Base-by-base conservation (phyloP, 1,140 invertebrate genomes). In the Meteorus sp. region DNA sequence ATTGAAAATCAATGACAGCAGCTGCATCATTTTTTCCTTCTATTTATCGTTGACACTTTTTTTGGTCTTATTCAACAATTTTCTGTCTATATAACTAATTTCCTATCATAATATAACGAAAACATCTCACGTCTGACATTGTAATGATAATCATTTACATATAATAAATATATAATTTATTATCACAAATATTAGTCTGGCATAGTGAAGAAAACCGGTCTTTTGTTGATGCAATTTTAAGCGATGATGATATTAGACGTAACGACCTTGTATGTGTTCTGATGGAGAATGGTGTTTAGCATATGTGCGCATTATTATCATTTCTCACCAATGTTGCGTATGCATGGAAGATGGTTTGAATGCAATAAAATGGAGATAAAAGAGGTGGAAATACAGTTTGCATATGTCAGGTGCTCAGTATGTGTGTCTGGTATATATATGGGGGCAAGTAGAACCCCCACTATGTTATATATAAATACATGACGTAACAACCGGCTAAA, bases 361-460 rank as follows among this genome's bases (percentile, higher is more conserved):
- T 22, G 23, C 33, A 25, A 37, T 41, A 41, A 37, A 15, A n/a
- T 33, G 51, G 51, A 41, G 20, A 17, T 39, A 55, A n/a, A 35
- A 11, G 9, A 52, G 31, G 37, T 31, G 27, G 9, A 13, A n/a
- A 35, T 35, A 31, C 9, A 5, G 29, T 9, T n/a, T 27, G 19
- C 3, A n/a, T n/a, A 37, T 37, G 20, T 17, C 22, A 29, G 37
- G 33, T 29, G 29, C n/a, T n/a, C n/a, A n/a, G n/a, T n/a, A n/a
- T n/a, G n/a, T n/a, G n/a, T n/a, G n/a, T n/a, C n/a, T n/a, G n/a
- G n/a, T n/a, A n/a, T n/a, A n/a, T n/a, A n/a, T n/a, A n/a, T n/a
- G n/a, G n/a, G n/a, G n/a, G n/a, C n/a, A n/a, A n/a, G n/a, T n/a
- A n/a, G n/a, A n/a, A n/a, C n/a, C n/a, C n/a, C n/a, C n/a, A n/a